phyloP scores from a whole-genome alignment of 1,140 invertebrate species.

The Drosophila orosa region DNA sequence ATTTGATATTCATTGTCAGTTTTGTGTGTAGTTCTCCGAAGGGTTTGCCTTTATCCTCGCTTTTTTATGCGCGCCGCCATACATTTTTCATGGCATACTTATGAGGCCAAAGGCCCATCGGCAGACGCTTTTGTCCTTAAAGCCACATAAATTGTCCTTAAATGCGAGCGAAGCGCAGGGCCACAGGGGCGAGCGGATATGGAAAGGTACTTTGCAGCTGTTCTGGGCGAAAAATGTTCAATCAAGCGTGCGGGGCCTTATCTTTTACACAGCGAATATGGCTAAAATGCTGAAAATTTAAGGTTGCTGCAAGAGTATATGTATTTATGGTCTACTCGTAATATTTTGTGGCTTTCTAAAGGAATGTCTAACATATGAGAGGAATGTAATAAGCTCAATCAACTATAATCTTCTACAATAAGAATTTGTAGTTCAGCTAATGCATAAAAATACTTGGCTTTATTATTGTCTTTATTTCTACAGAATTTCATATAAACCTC shows the following conservation, averaged over 20 bases:
- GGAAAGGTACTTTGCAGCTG: constrained; percentile 55
- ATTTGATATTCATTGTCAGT: constrained; percentile 75
- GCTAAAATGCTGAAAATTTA: not conserved
- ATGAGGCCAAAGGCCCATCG: constrained; percentile 60
- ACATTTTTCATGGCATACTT: constrained; percentile 77
- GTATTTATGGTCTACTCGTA: too few relatives aligned
- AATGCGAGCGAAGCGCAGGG: constrained; percentile 7
- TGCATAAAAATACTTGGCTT: not conserved
- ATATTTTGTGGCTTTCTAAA: not conserved
- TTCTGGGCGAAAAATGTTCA: constrained; percentile 60
- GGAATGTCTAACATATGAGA: not conserved
- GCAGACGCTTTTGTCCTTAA: constrained; percentile 60
- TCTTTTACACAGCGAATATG: constrained; percentile 37
- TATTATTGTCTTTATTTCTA: not conserved
- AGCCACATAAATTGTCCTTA: constrained; percentile 68
- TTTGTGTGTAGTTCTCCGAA: constrained; percentile 51
- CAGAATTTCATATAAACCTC: not conserved
- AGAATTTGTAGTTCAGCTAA: not conserved
- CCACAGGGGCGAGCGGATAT: not conserved
- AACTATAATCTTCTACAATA: too few relatives aligned
- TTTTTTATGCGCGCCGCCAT: constrained; percentile 40
- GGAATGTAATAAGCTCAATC: too few relatives aligned
- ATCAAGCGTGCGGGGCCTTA: constrained; percentile 62
- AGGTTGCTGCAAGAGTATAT: not conserved
- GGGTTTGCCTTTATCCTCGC: constrained; percentile 33